These are phyloP conservation scores for Amphiprion clarkii DNA, from an alignment of 2,797 vertebrate species.

Conservation along the genomic window DNA sequence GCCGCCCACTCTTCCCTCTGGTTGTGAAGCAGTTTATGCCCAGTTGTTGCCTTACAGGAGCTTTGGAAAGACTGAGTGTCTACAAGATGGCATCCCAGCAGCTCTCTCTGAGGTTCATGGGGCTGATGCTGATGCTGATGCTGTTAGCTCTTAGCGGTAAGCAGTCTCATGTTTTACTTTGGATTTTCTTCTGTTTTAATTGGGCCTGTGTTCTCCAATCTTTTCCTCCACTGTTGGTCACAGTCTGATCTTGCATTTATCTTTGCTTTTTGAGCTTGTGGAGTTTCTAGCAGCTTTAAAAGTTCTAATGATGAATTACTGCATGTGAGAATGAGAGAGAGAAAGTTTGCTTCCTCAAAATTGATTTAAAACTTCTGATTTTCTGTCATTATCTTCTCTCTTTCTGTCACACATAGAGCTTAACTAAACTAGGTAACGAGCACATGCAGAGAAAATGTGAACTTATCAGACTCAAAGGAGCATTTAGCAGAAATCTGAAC, in stretches of 20 bases:
- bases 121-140: constrained; percentile 58
- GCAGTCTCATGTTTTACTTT: constrained; percentile 14
- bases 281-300: neutral
- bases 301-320: neutral
- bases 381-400: neutral
- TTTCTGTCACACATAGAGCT: neutral
- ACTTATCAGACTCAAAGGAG: no score
- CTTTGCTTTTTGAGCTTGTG: neutral
- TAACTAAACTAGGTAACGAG: neutral
- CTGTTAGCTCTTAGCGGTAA: constrained; percentile 71
- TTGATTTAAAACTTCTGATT: neutral
- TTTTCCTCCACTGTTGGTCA: neutral
- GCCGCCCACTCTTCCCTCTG: constrained; percentile 50
- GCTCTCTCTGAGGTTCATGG: constrained; percentile 64
- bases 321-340: neutral
- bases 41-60: constrained; percentile 49
- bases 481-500: neutral
- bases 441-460: no score
- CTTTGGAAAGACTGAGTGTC: constrained; percentile 32
- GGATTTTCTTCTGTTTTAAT: neutral
- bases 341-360: neutral
- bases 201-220: neutral
- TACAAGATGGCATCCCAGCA: constrained; percentile 70
- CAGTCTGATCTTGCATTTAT: neutral
- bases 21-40: constrained; percentile 31